Evolutionary conservation across 2,113 vertebrate species (phyloP).

Genomic region (Grallaria varia): DNA sequence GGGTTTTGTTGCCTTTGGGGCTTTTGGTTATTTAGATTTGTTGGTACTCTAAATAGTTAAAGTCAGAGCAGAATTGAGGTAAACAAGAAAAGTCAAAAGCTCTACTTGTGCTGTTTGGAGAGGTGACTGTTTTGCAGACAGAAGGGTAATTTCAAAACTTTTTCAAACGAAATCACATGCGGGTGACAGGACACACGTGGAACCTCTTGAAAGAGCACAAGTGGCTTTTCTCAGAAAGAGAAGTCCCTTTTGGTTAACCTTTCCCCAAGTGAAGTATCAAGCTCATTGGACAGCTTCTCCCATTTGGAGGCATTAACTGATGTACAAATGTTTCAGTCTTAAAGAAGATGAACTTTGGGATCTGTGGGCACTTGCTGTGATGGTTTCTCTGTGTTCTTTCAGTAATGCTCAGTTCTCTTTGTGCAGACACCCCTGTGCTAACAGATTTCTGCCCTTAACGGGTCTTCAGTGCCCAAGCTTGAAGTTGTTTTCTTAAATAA

Average conservation of each 20-base stretch:
- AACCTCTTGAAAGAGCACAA: conserved; percentile 18
- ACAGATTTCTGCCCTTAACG: neutral
- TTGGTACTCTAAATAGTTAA: neutral
- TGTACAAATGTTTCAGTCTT: neutral
- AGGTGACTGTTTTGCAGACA: conserved; percentile 12
- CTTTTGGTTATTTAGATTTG: neutral
- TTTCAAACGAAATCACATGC: neutral
- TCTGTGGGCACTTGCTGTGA: neutral
- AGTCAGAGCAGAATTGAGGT: neutral
- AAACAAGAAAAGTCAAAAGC: conserved; percentile 21
- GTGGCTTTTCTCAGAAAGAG: conserved; percentile 39
- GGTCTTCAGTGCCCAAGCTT: neutral
- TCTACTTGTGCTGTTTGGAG: conserved; percentile 23
- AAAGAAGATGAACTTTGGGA: neutral
- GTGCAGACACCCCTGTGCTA: neutral
- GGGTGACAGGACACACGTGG: neutral
- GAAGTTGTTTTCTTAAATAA: neutral
- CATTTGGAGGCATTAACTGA: neutral
- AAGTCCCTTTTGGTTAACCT: conserved; percentile 9
- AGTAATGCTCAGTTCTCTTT: neutral
- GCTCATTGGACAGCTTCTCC: neutral
- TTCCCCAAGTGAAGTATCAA: neutral
- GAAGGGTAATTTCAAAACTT: conserved; percentile 18
- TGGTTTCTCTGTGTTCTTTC: neutral
- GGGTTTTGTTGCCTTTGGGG: neutral